Conservation (phyloP, 2,113 vertebrate species). For the Prionailurus bengalensis region DNA sequence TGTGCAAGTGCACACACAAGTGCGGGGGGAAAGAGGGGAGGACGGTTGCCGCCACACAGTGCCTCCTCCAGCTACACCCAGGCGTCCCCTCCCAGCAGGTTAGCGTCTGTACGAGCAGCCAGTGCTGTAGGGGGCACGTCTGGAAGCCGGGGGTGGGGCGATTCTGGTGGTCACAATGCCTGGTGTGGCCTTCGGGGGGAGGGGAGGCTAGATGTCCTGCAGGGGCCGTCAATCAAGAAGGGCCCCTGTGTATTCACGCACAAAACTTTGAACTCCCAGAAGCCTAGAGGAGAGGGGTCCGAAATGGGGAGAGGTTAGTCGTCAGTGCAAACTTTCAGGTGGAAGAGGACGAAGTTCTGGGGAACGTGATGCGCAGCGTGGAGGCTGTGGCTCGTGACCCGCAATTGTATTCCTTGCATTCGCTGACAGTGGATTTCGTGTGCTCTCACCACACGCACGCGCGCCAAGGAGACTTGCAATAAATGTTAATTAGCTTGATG, state of each 20-base stretch:
- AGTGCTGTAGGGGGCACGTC: neutral
- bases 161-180: neutral
- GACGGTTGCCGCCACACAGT: accelerated
- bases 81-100: neutral
- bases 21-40: too few species aligned
- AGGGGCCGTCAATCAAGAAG: neutral
- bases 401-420: neutral
- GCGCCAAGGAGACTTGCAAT: neutral
- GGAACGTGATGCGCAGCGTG: neutral
- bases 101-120: neutral
- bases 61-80: neutral
- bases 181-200: neutral
- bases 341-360: neutral
- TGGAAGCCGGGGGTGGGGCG: neutral
- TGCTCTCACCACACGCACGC: neutral
- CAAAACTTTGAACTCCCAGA: neutral
- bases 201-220: neutral
- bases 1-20: too few species aligned
- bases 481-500: neutral
- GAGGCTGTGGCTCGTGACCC: neutral
- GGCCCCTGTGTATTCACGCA: neutral
- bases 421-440: neutral
- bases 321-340: neutral
- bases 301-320: neutral
- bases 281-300: neutral